These are phyloP conservation scores for Notoglanidium macrostoma DNA, from an alignment of 2,797 vertebrate genomes.

Conservation along the genomic window DNA sequence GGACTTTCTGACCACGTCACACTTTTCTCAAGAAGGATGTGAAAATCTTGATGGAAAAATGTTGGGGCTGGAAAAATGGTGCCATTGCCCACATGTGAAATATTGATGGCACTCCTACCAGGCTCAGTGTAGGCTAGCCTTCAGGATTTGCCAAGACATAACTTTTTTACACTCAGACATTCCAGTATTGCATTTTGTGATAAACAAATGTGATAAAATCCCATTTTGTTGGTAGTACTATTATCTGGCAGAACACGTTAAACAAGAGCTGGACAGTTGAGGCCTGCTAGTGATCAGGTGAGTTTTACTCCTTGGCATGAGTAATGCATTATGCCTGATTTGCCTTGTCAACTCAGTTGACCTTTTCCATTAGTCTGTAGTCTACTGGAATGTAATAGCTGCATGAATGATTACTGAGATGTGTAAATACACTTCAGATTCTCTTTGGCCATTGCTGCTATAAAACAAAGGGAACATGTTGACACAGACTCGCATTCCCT, in stretches of 20 bases:
- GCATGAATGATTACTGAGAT: conserved; percentile 14
- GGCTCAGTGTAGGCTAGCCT: conserved; percentile 26
- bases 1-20: conserved; percentile 47
- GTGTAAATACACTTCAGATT: not conserved
- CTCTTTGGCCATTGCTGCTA: not conserved
- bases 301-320: conserved; percentile 41
- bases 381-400: conserved; percentile 17
- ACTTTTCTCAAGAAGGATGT: conserved; percentile 39
- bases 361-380: conserved; percentile 21
- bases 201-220: conserved; percentile 9
- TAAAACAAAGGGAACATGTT: conserved; percentile 2
- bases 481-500: not conserved
- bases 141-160: conserved; percentile 30
- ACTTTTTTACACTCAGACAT: conserved; percentile 33
- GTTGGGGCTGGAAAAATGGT: conserved; percentile 13
- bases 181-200: conserved; percentile 19
- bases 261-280: conserved; percentile 38
- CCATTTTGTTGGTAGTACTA: conserved; percentile 22
- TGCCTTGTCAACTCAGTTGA: conserved; percentile 9
- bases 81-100: conserved; percentile 40
- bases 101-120: conserved; percentile 33
- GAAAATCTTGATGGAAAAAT: conserved; percentile 44
- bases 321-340: conserved; percentile 23
- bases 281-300: conserved; percentile 50
- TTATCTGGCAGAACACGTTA: conserved; percentile 22